Conservation (phyloP, 2,888 invertebrate species). For the Taenaris catops region DNA sequence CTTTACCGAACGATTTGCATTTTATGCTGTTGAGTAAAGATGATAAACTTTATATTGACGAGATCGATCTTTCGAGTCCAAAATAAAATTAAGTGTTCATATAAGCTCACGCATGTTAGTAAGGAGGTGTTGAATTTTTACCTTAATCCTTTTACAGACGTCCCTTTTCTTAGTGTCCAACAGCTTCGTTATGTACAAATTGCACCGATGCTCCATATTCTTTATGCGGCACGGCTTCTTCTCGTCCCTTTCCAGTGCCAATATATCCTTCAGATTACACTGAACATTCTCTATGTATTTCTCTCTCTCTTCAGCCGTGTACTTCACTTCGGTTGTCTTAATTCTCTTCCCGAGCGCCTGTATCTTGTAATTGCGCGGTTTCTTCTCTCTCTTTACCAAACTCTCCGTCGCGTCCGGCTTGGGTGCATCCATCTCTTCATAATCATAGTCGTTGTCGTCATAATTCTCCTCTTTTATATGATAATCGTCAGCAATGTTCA, state of each 20-base stretch:
- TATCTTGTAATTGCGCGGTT: slow-evolving; percentile 2
- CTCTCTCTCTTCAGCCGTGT: slow-evolving; percentile 1
- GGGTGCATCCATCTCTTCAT: neutral
- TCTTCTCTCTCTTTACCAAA: slow-evolving; percentile 1
- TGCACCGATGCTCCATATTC: slow-evolving; percentile 7
- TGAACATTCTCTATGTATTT: slow-evolving; percentile 1
- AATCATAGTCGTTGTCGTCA: neutral
- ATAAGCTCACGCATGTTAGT: too few species aligned
- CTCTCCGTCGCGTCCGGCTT: neutral
- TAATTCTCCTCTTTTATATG: slow-evolving; percentile 6
- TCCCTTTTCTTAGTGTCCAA: neutral
- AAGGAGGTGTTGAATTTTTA: too few species aligned
- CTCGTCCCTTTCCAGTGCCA: neutral
- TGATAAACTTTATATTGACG: slow-evolving; percentile 61
- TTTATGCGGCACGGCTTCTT: slow-evolving; percentile 3
- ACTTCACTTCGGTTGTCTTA: slow-evolving; percentile 3
- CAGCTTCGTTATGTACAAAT: slow-evolving; percentile 1
- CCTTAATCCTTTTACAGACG: neutral
- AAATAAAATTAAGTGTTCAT: too few species aligned
- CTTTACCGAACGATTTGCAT: slow-evolving; percentile 55
- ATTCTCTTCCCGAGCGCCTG: slow-evolving; percentile 2
- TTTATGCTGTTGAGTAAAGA: slow-evolving; percentile 58
- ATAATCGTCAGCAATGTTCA: neutral
- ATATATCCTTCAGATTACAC: slow-evolving; percentile 1
- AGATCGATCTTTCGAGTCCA: slow-evolving; percentile 62